Evolutionary conservation across 2,113 vertebrate species (phyloP).

Genomic region (Elachura formosa): DNA sequence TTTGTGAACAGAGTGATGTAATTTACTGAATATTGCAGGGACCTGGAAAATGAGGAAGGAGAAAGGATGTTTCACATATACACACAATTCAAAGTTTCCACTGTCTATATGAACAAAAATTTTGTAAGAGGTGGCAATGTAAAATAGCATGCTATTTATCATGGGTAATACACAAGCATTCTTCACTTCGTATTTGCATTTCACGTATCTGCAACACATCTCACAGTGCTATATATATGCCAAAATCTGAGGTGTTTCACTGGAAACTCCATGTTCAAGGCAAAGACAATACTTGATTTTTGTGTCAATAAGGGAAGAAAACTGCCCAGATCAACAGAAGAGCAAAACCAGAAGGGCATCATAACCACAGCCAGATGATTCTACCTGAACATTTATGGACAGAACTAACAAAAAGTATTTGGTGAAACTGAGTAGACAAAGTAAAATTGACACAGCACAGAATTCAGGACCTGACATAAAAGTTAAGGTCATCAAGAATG

Average conservation of each 20-base stretch:
- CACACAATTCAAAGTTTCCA: background rate
- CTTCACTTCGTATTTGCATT: background rate
- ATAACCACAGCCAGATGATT: background rate
- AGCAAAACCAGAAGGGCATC: background rate
- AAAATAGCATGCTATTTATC: background rate
- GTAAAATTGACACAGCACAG: background rate
- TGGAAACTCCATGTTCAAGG: background rate
- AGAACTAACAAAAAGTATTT: background rate
- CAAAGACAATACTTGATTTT: background rate
- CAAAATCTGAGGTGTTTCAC: background rate
- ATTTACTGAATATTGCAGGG: background rate
- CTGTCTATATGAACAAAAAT: background rate
- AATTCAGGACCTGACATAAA: background rate
- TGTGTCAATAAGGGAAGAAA: background rate
- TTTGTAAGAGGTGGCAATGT: background rate
- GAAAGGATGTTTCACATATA: background rate
- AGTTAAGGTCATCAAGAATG: background rate
- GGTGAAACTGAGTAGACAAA: background rate
- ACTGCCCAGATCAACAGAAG: background rate
- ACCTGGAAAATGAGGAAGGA: background rate
- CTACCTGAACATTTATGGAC: background rate
- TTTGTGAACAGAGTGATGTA: background rate
- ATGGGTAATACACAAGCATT: background rate
- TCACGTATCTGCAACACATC: background rate
- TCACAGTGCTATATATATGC: background rate